These are phyloP conservation scores for Lepidotrigona ventralis DNA, from an alignment of 1,140 invertebrate genomes.

Conservation along the genomic window DNA sequence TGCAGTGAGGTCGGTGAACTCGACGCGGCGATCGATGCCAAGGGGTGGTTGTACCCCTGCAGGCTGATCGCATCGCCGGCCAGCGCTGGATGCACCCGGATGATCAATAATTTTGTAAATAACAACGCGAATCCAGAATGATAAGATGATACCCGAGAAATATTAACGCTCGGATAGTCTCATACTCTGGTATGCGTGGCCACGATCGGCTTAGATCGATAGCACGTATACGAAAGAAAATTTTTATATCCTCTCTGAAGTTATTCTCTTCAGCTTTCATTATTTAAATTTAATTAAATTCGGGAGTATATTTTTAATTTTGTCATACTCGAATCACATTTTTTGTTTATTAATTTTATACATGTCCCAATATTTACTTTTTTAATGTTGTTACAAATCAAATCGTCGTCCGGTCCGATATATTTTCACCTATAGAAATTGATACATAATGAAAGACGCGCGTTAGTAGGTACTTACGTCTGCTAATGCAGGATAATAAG, in stretches of 20 bases:
- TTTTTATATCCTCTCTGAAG: no score
- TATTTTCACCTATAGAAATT: background rate
- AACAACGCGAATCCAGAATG: background rate
- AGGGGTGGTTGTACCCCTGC: conserved; percentile 38
- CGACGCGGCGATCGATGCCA: conserved; percentile 44
- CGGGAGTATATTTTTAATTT: no score
- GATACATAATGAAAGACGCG: background rate
- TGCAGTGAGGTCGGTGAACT: conserved; percentile 38
- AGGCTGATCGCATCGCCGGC: conserved; percentile 18
- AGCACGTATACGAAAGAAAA: no score
- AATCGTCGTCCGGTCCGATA: no score
- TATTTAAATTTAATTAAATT: no score
- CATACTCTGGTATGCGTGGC: no score
- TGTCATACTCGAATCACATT: no score
- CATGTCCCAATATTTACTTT: no score
- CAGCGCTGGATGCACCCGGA: conserved; percentile 1
- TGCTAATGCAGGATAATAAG: background rate
- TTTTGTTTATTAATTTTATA: no score
- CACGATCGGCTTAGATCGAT: no score
- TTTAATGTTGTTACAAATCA: no score
- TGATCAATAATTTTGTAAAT: conserved; percentile 31
- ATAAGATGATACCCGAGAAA: background rate
- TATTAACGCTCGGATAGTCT: background rate
- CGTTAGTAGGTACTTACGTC: background rate
- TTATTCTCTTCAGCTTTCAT: no score